Conservation (phyloP, 2,888 invertebrate species). For the Alcis repandata region DNA sequence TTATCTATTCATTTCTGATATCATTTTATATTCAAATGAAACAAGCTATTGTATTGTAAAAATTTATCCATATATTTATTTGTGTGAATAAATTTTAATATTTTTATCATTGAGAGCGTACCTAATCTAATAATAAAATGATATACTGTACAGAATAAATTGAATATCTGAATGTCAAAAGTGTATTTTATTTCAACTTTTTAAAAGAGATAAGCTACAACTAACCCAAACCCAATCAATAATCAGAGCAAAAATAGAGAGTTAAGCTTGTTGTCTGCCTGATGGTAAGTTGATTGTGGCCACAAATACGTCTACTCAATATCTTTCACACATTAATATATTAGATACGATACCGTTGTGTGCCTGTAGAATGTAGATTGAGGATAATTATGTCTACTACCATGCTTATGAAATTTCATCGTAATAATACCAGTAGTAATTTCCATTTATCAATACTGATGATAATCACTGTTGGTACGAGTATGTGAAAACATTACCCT, state of each 20-base stretch:
- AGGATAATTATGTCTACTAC: too few relatives aligned
- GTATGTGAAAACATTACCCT: too few relatives aligned
- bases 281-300: too few relatives aligned
- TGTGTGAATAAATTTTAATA: conserved; percentile 34
- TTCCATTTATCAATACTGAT: too few relatives aligned
- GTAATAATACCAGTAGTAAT: too few relatives aligned
- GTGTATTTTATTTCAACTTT: conserved; percentile 32
- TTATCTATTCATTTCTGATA: background rate
- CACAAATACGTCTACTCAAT: too few relatives aligned
- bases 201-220: background rate
- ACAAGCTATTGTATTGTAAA: background rate
- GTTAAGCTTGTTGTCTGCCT: background rate
- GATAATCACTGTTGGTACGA: too few relatives aligned
- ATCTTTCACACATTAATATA: too few relatives aligned
- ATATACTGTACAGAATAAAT: conserved; percentile 74
- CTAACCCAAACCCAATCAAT: too few relatives aligned
- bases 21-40: background rate
- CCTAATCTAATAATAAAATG: conserved; percentile 50
- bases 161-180: conserved; percentile 74
- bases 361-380: too few relatives aligned
- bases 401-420: too few relatives aligned
- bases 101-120: conserved; percentile 45
- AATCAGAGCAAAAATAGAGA: background rate
- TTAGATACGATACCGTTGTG: too few relatives aligned
- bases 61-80: background rate